Percentiles rank a stretch among this genome's conserved stretches.
phyloP scores from a whole-genome alignment of 2,888 invertebrate genomes.

The Lepetodrilus schrolli region DNA sequence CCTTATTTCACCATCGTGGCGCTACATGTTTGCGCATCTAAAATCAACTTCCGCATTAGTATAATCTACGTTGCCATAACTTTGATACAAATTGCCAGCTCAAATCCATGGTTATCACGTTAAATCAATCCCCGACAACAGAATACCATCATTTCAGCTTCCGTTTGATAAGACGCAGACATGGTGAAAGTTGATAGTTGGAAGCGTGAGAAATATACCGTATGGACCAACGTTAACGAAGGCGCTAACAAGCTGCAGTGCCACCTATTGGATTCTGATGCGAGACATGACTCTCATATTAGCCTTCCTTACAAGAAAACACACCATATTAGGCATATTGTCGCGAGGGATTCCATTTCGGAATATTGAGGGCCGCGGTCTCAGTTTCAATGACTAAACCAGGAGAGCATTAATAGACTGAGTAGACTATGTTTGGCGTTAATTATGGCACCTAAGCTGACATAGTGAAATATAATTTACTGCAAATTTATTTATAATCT shows the following conservation, averaged over 20 bases:
- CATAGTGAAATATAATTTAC: no score
- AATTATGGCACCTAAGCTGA: no score
- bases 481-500: no score
- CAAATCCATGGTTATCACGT: no score
- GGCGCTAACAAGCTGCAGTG: neutral
- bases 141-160: neutral
- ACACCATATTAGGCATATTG: neutral
- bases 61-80: no score
- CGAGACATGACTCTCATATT: constrained; percentile 5
- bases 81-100: no score
- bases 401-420: no score
- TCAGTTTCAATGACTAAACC: neutral
- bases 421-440: no score
- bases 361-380: neutral
- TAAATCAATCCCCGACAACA: no score
- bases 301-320: constrained; percentile 1
- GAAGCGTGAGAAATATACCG: constrained; percentile 10
- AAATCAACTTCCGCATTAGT: no score
- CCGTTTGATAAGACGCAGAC: neutral
- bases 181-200: constrained; percentile 13
- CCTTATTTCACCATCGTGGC: no score
- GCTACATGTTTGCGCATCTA: no score
- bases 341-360: neutral
- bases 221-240: neutral
- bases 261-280: neutral